These are phyloP conservation scores for Anser cygnoides DNA, from an alignment of 2,113 vertebrate genomes.

Conservation along the genomic window DNA sequence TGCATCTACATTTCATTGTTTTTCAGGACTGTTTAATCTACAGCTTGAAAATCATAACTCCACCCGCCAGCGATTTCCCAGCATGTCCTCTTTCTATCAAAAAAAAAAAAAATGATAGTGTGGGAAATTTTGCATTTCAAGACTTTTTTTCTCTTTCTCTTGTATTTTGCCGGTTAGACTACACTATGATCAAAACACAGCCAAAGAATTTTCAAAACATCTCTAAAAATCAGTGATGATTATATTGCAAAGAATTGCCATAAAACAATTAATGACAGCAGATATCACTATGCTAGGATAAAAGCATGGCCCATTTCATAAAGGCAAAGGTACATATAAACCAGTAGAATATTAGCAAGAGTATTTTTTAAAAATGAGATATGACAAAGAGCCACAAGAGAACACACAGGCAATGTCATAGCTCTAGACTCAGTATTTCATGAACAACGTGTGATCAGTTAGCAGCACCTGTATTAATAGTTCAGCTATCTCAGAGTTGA, in stretches of 20 bases:
- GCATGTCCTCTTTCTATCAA: background rate
- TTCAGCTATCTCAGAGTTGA: background rate
- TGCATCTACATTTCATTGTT: background rate
- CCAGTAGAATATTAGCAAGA: background rate
- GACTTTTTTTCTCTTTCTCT: background rate
- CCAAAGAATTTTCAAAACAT: background rate
- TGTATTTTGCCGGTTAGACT: background rate
- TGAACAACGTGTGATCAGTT: background rate
- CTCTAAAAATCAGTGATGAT: background rate
- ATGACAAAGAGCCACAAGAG: background rate
- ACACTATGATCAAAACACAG: background rate
- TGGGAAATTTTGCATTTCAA: background rate
- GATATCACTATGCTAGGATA: background rate
- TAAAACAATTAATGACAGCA: background rate
- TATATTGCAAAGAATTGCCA: background rate
- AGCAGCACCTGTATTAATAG: background rate
- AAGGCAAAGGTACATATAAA: background rate
- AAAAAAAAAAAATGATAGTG: background rate
- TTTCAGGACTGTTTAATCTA: background rate
- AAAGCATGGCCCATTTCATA: background rate
- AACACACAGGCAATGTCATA: background rate
- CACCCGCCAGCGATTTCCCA: background rate
- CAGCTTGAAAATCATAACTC: background rate
- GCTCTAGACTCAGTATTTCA: constrained; percentile 18
- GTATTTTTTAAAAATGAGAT: background rate